Evolutionary conservation across 2,888 invertebrate genomes (phyloP), one percentile per base, ranked within the genome.

Genomic region (Phyllotreta striolata): DNA sequence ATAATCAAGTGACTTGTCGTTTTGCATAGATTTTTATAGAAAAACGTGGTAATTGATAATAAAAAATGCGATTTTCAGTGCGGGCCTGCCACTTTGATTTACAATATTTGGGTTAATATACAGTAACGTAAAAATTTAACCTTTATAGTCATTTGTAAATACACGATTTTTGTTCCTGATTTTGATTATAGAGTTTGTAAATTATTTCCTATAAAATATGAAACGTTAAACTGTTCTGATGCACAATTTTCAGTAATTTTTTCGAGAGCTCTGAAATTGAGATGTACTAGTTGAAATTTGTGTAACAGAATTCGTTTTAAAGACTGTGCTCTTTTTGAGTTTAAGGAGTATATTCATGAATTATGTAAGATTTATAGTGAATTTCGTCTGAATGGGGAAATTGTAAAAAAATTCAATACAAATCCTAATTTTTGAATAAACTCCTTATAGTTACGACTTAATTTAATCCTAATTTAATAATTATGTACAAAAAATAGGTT

Each of bases 71-170:
- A 41, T n/a, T 60, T 60, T 44, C 60, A 38, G 51, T 54, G 13
- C 24, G 52, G 38, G 8, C 51, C 44, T 60, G 12, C 39, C n/a
- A 52, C 24, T 10, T 44, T 35, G 43, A 52, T 54, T 44, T 39
- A 34, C 7, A 60, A 13, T 52, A 9, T 8, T 41, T 35, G 52
- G 60, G 60, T 52, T 41, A 43, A 37, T 24, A 46, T 59, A 39
- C 14, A 49, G 41, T 39, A 52, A 56, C 24, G 24, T 24, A 62
- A 59, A 57, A 55, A 37, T 47, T 44, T 57, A 66, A 64, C 66
- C 66, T 63, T 64, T 60, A 63, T 69, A 69, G 69, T 69, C 69
- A 69, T 69, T 67, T 69, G 69, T 69, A 69, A 47, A 69, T 69
- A 69, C 63, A 67, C 61, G 55, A 59, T 66, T 66, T 64, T 57